These are phyloP conservation scores for Sebastes aleutianus DNA, from an alignment of 2,797 vertebrate genomes.

Conservation along the genomic window DNA sequence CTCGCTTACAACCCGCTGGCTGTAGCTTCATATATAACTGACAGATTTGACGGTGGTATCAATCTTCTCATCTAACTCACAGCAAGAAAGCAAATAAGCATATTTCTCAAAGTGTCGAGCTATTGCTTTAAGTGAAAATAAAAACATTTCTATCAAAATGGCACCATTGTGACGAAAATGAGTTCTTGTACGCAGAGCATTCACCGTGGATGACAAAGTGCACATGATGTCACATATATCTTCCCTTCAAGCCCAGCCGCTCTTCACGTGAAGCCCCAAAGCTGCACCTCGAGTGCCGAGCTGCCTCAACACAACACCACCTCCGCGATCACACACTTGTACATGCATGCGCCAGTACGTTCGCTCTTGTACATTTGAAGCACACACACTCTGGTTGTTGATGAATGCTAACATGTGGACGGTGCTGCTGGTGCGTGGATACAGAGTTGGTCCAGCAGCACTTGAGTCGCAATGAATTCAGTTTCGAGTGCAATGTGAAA, in stretches of 20 bases:
- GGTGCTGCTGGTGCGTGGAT: slow-evolving; percentile 10
- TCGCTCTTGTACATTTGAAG: neutral
- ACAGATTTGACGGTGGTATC: neutral
- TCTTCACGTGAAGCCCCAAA: slow-evolving; percentile 1
- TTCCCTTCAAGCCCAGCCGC: neutral
- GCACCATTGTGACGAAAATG: neutral
- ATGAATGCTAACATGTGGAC: slow-evolving; percentile 11
- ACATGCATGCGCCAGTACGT: neutral
- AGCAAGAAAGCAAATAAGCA: neutral
- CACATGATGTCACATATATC: neutral
- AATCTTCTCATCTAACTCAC: neutral
- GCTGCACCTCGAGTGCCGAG: slow-evolving; percentile 3
- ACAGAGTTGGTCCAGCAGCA: slow-evolving; percentile 25
- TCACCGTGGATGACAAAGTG: neutral
- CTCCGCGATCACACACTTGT: neutral
- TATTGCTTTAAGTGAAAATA: neutral
- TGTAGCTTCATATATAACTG: neutral
- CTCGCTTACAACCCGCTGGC: fast-evolving
- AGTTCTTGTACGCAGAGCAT: neutral
- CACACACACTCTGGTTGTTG: neutral
- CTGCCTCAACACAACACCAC: neutral
- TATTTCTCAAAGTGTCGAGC: neutral
- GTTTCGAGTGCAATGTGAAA: slow-evolving; percentile 43
- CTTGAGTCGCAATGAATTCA: slow-evolving; percentile 56
- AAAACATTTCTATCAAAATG: neutral